Base-by-base conservation (phyloP, 2,888 invertebrate genomes). In the Melitaea athalia region DNA sequence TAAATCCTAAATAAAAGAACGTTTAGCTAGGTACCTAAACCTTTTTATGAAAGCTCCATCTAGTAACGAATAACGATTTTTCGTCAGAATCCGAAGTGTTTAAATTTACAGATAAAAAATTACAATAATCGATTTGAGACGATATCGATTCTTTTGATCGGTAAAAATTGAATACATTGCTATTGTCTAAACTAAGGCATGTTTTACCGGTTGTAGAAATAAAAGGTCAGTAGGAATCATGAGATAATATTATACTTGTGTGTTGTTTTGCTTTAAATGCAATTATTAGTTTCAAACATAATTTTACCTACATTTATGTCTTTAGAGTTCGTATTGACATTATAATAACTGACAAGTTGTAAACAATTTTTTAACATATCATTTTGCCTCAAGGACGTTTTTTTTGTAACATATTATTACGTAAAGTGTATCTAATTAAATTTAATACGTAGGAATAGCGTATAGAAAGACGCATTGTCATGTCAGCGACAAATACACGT, bases 381-480 rank as follows among this genome's bases (percentile, higher is more conserved):
- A 24, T 24, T 24, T 24, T 24, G 24, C 3, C 24, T 3, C 47
- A 14, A n/a, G n/a, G 5, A 33, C 33, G 33, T 14, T 33, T 55
- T n/a, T 55, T 12, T 14, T n/a, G 10, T 17, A 17, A 6, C n/a
- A 49, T 49, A n/a, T 5, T 38, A 42, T 57, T 42, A 38, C 42
- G 42, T 57, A 57, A 42, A 33, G 42, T 10, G n/a, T 7, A 15
- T 38, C 15, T 57, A 42, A 57, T 42, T 15, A 11, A 57, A 57
- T 42, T 42, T 59, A 62, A 55, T 67, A 43, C 53, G 57, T 59
- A 38, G 38, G 38, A 5, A 52, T 52, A 57, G 59, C 55, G 42
- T 42, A 57, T 38, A 57, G 57, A 65, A 55, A 60, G 57, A 70
- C 68, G 64, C 71, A 69, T 67, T 62, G 65, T 60, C 61, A 64